phyloP scores from a whole-genome alignment of 2,113 vertebrate genomes.

The Delphinapterus leucas region DNA sequence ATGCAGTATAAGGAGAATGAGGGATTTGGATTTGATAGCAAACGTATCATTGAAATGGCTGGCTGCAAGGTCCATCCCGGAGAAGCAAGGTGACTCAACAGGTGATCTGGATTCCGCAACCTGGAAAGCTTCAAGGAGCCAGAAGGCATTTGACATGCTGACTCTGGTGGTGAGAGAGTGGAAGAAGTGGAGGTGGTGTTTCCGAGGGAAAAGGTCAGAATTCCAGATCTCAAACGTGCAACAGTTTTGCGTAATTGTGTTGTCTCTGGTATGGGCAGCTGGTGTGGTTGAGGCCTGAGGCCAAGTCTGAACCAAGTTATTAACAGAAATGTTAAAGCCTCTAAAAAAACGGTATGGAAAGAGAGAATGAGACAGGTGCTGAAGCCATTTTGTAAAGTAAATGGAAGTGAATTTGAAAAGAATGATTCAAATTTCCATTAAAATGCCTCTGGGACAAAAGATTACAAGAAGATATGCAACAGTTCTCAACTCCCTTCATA shows the following conservation, averaged over 20 bases:
- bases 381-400: slow-evolving; percentile 53
- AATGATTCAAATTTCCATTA: slow-evolving; percentile 69
- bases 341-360: not conserved
- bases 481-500: slow-evolving; percentile 60
- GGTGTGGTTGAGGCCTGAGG: not conserved
- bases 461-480: slow-evolving; percentile 64
- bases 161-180: not conserved
- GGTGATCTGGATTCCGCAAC: not conserved
- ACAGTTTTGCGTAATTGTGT: not conserved
- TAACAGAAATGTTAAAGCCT: not conserved
- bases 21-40: not conserved
- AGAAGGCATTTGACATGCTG: not conserved
- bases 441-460: slow-evolving; percentile 69
- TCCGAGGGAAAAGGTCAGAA: not conserved
- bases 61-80: not conserved
- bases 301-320: not conserved
- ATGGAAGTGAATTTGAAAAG: slow-evolving; percentile 64
- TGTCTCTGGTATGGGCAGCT: not conserved
- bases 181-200: not conserved
- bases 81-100: not conserved
- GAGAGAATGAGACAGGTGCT: slow-evolving; percentile 51
- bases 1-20: not conserved
- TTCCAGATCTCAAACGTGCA: not conserved
- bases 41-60: not conserved
- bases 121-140: not conserved